phyloP scores from a whole-genome alignment of 2,888 invertebrate genomes.

The Mongoloraphidia duomilia region DNA sequence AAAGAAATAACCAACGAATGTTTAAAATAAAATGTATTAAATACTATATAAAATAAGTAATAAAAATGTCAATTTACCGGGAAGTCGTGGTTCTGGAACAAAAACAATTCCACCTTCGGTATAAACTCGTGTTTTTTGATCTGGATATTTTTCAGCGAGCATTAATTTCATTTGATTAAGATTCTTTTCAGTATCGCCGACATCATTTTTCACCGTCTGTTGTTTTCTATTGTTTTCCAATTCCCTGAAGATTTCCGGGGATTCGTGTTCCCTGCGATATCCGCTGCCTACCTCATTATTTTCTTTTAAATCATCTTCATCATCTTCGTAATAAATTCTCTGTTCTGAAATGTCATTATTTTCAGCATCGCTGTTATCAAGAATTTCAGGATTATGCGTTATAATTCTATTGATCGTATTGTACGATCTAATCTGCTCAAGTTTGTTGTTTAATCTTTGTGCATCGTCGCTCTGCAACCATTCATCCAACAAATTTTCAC shows the following conservation, averaged over 20 bases:
- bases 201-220: conserved; percentile 8
- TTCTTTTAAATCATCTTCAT: conserved; percentile 25
- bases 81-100: conserved; percentile 25
- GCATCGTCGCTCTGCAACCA: not conserved
- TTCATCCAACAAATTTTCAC: not conserved
- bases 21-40: no score
- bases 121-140: conserved; percentile 30
- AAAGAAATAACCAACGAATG: no score
- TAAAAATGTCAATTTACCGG: conserved; percentile 10
- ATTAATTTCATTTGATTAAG: no score
- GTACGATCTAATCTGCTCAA: not conserved
- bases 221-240: conserved; percentile 10
- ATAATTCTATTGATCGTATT: not conserved
- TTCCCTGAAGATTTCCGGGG: conserved; percentile 11
- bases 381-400: no score
- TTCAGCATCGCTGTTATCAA: conserved; percentile 19
- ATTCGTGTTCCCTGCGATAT: not conserved
- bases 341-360: conserved; percentile 33
- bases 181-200: no score
- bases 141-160: not conserved
- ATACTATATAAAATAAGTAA: not conserved
- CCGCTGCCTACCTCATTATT: conserved; percentile 6
- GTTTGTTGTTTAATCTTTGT: not conserved
- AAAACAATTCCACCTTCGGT: conserved; percentile 47
- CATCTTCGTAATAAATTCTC: conserved; percentile 41